Evolutionary conservation across 2,113 vertebrate genomes (phyloP), one percentile per base, ranked within the genome.

Genomic region (Pseudopodoces humilis): DNA sequence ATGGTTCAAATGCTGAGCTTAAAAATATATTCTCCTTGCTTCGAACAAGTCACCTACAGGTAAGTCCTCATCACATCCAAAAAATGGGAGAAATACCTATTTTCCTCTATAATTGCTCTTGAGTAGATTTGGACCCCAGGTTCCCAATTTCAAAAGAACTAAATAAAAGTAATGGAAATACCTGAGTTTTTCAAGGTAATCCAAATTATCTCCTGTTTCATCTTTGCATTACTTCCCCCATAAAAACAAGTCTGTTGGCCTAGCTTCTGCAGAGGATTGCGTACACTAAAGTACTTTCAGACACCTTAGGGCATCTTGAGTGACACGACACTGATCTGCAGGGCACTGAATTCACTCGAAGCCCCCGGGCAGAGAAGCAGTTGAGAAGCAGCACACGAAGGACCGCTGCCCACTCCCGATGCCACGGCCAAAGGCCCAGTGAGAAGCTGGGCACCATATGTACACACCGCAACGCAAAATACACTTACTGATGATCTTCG

Each of bases 401-500:
- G 25, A 43, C 35, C 8, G 10, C 30, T 4, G 2, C 49, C 49
- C 62, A 14, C n/a, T 33, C 35, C 27, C n/a, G 39, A 28, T 11
- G 22, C 33, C 60, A 17, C 12, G 3, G 65, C 62, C 71, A 27
- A 27, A 75, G 33, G 64, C 49, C 37, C 30, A 2, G 25, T 15
- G 31, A 30, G 0, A 27, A 49, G 23, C 20, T 10, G 17, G 63
- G 39, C 47, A 30, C 52, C 49, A 7, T 3, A 18, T 2, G 11
- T 22, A 9, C 28, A 5, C 1, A 1, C 10, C 20, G 44, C 56
- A 50, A 69, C 6, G 43, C 46, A 50, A 86, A 81, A 59, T 3
- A 22, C 15, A 98, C 98, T 98, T 88, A 98, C 98, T 98, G 28
- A 98, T 97, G 28, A 98, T 95, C 77, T 98, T 99, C 13, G 97